Percentiles rank a stretch among this genome's conserved stretches.
Conservation (phyloP, 2,113 vertebrate genomes). For the Oreotrochilus melanogaster region DNA sequence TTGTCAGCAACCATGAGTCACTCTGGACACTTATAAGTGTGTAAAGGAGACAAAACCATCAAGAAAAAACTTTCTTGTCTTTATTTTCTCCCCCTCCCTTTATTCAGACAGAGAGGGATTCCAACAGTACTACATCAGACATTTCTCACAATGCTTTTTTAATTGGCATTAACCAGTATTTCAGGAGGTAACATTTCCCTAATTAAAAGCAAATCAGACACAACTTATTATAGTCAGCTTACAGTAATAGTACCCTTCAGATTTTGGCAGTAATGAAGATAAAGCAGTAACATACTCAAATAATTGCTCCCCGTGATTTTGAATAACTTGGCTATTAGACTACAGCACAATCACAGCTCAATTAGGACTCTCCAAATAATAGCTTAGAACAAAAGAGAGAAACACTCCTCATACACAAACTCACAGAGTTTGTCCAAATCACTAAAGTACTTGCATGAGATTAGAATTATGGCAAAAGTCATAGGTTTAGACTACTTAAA, state of each 20-base stretch:
- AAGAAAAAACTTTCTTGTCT: not conserved
- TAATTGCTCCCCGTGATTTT: constrained; percentile 28
- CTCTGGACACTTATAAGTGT: not conserved
- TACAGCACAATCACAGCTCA: constrained; percentile 44
- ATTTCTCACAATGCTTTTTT: not conserved
- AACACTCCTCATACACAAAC: not conserved
- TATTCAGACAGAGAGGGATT: not conserved
- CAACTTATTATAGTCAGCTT: constrained; percentile 38
- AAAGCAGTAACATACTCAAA: constrained; percentile 59
- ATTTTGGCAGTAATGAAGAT: constrained; percentile 51
- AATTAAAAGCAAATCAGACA: constrained; percentile 51
- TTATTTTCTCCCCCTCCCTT: rapidly evolving
- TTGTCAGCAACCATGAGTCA: not conserved
- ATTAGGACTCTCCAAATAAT: constrained; percentile 58
- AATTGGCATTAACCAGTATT: constrained; percentile 40
- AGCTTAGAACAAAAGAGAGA: constrained; percentile 23
- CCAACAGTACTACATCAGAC: not conserved
- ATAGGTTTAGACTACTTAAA: not conserved
- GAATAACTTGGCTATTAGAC: constrained; percentile 40
- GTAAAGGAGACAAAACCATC: not conserved
- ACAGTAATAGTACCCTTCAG: constrained; percentile 47
- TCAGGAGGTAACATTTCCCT: constrained; percentile 41
- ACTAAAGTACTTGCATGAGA: not conserved
- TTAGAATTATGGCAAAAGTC: not conserved
- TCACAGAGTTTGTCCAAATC: not conserved